Evolutionary conservation across 2,113 vertebrate species (phyloP).

Genomic region (Asarcornis scutulata): DNA sequence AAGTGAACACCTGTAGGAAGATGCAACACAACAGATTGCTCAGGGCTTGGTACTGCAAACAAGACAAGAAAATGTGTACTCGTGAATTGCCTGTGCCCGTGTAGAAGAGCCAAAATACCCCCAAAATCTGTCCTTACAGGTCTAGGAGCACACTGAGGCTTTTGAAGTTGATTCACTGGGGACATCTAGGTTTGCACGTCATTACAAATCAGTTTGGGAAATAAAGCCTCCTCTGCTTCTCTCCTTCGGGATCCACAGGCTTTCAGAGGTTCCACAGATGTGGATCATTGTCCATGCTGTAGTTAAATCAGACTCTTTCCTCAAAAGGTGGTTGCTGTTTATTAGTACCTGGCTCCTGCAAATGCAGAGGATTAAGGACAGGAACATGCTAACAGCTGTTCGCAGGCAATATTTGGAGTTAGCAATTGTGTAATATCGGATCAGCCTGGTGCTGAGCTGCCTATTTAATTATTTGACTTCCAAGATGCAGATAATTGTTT

Average conservation of each 20-base stretch:
- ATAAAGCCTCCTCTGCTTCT: background rate
- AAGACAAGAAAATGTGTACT: too few relatives aligned
- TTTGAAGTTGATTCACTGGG: background rate
- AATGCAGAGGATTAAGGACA: background rate
- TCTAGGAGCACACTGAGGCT: background rate
- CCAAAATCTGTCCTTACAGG: background rate
- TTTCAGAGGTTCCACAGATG: background rate
- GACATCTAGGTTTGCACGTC: background rate
- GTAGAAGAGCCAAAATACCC: background rate
- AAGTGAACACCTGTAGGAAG: background rate
- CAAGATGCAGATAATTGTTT: background rate
- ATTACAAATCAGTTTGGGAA: background rate
- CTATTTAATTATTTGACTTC: background rate
- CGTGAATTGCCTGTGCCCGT: fast-evolving
- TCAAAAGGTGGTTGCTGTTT: background rate
- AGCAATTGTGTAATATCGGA: too few relatives aligned
- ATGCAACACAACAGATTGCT: background rate
- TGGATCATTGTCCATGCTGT: background rate
- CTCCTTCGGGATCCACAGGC: background rate
- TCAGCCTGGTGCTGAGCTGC: background rate
- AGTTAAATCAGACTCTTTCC: background rate
- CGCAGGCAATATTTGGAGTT: background rate
- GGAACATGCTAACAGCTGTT: background rate
- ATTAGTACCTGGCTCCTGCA: background rate
- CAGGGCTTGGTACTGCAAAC: background rate